phyloP scores from a whole-genome alignment of 2,888 invertebrate genomes.

The Cheilosia vulpina region DNA sequence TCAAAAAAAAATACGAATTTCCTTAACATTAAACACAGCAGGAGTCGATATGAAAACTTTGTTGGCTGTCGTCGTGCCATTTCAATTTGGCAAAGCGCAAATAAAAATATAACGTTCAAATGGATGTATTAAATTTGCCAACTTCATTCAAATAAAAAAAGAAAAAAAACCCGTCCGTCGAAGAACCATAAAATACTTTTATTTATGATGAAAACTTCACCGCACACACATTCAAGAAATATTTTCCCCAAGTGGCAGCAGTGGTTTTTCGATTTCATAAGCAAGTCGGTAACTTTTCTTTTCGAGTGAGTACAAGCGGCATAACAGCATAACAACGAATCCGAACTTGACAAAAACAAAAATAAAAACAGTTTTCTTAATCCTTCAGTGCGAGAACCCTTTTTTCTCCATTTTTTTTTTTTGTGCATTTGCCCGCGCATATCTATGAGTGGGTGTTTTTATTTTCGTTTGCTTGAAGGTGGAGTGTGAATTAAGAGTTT shows the following conservation, averaged over 20 bases:
- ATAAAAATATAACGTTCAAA: constrained; percentile 10
- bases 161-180: background rate
- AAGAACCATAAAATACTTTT: constrained; percentile 47
- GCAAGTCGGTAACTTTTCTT: constrained; percentile 45
- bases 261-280: constrained; percentile 56
- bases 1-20: background rate
- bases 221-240: constrained; percentile 28
- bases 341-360: constrained; percentile 16
- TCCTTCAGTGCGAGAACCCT: constrained; percentile 38
- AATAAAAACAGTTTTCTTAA: constrained; percentile 43
- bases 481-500: constrained; percentile 66
- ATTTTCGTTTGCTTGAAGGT: background rate
- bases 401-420: background rate
- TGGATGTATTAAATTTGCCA: constrained; percentile 31
- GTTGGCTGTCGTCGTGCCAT: background rate
- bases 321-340: constrained; percentile 9
- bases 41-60: constrained; percentile 12
- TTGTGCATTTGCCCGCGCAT: constrained; percentile 21
- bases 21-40: constrained; percentile 18
- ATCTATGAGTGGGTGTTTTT: background rate
- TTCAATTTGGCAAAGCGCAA: background rate
- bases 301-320: constrained; percentile 2
- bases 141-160: constrained; percentile 16
- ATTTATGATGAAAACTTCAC: constrained; percentile 43
- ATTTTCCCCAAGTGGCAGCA: constrained; percentile 24